Base-by-base conservation (phyloP, 64 coral and sea anemone species). In the Actinia tenebrosa region DNA sequence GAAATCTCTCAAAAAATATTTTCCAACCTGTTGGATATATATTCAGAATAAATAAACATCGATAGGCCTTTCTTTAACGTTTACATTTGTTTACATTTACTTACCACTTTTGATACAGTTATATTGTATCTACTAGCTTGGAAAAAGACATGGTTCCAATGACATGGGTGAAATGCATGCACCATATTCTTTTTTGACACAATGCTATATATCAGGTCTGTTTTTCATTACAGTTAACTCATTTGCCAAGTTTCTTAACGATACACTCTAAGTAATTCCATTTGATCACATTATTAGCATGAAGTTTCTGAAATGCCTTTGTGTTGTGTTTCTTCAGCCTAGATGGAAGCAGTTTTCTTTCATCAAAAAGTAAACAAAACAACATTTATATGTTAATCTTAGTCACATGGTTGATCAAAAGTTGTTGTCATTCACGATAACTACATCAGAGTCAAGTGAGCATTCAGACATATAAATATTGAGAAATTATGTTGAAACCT, bases 401-500 rank as follows among this genome's bases (percentile, higher is more conserved):
- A 13, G 69, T 75, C 69, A 75, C 69, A 75, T 75, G 69, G 23
- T 75, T 30, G 2, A 75, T n/a, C 69, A 37, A 22, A 14, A 11
- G 56, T 23, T n/a, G 25, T 75, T 75, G 69, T 75, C n/a, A 75
- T 75, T 75, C 60, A 69, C 42, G 26, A 30, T 8, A 42, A 13
- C 5, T 9, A 14, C 26, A 75, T 11, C 69, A 14, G 69, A 43
- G 26, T 75, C 3, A 18, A 18, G 30, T 37, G 30, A 37, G 1
- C 30, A 37, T 37, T 37, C 23, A 75, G 37, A 42, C 22, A 75
- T 27, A 10, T 14, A 15, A 75, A 75, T 75, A 42, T 75, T 75
- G 20, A 75, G 69, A 42, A 75, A 75, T 75, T 37, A 75, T 75
- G 69, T 75, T 75, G 69, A 75, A 75, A 75, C 69, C 69, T 42